Conservation (phyloP, 2,113 vertebrate genomes). For the Laterallus jamaicensis region DNA sequence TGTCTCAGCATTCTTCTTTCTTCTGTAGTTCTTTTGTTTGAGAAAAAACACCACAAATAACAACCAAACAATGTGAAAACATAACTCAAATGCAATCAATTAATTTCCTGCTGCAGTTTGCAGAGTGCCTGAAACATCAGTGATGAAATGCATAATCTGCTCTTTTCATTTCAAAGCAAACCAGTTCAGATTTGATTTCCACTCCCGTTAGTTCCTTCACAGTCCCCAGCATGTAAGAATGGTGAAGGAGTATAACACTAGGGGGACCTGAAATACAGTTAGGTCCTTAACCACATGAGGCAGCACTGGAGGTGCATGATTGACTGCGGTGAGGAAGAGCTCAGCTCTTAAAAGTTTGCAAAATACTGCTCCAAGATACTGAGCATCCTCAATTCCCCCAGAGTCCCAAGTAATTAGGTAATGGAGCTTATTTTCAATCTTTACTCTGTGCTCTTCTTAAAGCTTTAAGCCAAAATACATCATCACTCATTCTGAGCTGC, state of each 20-base stretch:
- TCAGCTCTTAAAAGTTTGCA: background rate
- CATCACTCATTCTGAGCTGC: slow-evolving; percentile 52
- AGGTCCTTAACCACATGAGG: background rate
- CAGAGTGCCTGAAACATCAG: background rate
- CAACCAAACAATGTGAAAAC: background rate
- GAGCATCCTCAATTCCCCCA: background rate
- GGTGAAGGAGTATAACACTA: background rate
- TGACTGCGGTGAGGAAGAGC: background rate
- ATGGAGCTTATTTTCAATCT: slow-evolving; percentile 60
- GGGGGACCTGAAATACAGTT: background rate
- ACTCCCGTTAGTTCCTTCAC: background rate
- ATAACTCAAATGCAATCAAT: background rate
- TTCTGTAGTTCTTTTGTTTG: background rate
- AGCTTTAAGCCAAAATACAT: slow-evolving; percentile 63
- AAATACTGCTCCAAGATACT: slow-evolving; percentile 7
- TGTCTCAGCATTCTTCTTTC: background rate
- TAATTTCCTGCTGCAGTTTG: background rate
- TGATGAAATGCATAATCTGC: background rate
- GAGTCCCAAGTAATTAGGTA: slow-evolving; percentile 52
- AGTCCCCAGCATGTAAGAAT: background rate
- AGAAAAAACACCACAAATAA: background rate
- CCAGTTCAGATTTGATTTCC: background rate
- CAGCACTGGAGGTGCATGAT: background rate
- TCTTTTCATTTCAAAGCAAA: background rate
- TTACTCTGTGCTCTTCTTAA: slow-evolving; percentile 36